These are phyloP conservation scores for Tympanuchus pallidicinctus DNA, from an alignment of 2,113 vertebrate genomes.

Conservation along the genomic window DNA sequence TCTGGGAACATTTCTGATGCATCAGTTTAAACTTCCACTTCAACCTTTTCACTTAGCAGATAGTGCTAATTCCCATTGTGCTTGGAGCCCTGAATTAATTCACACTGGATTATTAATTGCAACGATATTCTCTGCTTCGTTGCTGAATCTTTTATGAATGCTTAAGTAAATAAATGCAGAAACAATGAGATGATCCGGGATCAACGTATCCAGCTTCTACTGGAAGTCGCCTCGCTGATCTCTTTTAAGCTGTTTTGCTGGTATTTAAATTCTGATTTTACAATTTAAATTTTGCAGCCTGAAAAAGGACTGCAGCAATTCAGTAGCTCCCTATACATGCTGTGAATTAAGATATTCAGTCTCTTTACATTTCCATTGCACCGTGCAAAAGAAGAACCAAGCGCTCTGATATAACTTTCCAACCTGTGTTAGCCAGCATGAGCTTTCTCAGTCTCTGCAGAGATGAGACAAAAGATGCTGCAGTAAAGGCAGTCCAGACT, in stretches of 20 bases:
- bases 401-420: background rate
- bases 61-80: background rate
- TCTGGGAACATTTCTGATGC: background rate
- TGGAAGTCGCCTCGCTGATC: background rate
- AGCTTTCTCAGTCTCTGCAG: background rate
- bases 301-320: background rate
- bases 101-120: constrained; percentile 3
- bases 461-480: background rate
- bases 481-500: background rate
- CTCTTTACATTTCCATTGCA: background rate
- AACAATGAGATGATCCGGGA: background rate
- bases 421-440: background rate
- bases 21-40: constrained; percentile 21
- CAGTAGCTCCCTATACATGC: background rate
- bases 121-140: background rate
- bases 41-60: background rate
- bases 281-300: background rate
- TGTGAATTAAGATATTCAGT: background rate
- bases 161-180: constrained; percentile 21
- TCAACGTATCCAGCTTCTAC: background rate
- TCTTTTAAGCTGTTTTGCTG: background rate
- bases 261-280: background rate
- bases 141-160: constrained; percentile 25
- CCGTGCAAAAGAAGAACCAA: background rate
- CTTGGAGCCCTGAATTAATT: constrained; percentile 46